phyloP scores from a whole-genome alignment of 2,888 invertebrate genomes.

The Brachyptera risi region DNA sequence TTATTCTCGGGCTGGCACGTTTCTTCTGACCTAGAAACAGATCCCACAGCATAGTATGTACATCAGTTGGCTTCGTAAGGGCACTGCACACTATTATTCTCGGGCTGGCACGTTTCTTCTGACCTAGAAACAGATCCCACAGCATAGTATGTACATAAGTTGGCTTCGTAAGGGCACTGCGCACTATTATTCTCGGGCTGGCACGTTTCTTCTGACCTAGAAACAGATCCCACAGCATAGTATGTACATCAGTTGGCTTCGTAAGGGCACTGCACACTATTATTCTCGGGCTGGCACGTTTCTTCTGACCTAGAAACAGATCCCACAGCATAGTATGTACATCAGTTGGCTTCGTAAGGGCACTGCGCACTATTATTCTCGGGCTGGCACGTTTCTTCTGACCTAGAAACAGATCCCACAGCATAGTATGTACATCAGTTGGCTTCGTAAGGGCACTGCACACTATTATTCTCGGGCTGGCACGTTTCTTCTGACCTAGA shows the following conservation, averaged over 20 bases:
- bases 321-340: no score
- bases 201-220: not conserved
- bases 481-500: not conserved
- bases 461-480: not conserved
- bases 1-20: not conserved
- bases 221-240: no score
- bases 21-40: not conserved
- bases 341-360: not conserved
- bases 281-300: not conserved
- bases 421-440: no score
- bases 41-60: no score
- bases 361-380: not conserved
- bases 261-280: not conserved
- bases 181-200: not conserved
- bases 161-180: not conserved
- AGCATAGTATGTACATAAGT: no score
- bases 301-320: not conserved
- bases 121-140: not conserved
- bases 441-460: not conserved
- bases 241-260: no score
- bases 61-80: not conserved
- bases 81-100: not conserved
- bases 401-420: not conserved
- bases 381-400: not conserved
- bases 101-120: not conserved